A percentile compares a stretch with the other conserved stretches of the same genome.
Evolutionary conservation across 2,888 invertebrate genomes (phyloP).

Genomic region (Cabera pusaria): DNA sequence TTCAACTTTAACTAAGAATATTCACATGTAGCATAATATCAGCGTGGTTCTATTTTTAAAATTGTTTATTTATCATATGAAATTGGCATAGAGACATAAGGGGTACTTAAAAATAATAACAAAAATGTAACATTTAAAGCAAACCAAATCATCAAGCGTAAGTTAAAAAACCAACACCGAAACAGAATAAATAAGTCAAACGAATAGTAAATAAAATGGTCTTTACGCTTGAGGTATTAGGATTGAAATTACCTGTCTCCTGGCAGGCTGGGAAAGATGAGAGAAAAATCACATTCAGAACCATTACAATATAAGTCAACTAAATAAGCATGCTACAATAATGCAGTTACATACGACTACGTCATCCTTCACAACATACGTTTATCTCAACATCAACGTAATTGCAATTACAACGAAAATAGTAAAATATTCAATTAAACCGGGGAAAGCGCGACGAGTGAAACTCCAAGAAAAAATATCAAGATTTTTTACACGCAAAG

Average conservation of each 20-base stretch:
- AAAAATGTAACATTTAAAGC: conserved; percentile 28
- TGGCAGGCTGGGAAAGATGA: conserved; percentile 83
- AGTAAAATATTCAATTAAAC: conserved; percentile 72
- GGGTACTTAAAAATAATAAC: conserved; percentile 21
- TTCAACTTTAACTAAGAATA: too few species aligned
- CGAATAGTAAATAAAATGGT: conserved; percentile 28
- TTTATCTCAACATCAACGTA: conserved; percentile 55
- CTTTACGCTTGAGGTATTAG: conserved; percentile 39
- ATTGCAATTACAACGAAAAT: conserved; percentile 69
- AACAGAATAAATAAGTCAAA: conserved; percentile 25
- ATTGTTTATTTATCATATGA: too few species aligned
- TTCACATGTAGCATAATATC: too few species aligned
- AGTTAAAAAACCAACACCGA: conserved; percentile 29
- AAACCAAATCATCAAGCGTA: conserved; percentile 27
- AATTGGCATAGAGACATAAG: too few species aligned
- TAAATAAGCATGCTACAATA: conserved; percentile 70
- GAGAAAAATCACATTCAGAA: conserved; percentile 83
- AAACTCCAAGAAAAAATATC: conserved; percentile 71
- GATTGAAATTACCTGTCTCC: conserved; percentile 77
- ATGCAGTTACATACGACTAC: conserved; percentile 47
- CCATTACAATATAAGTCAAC: conserved; percentile 74
- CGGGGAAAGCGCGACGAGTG: conserved; percentile 74
- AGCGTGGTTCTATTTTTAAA: too few species aligned
- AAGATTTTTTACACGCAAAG: conserved; percentile 81
- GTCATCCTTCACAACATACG: conserved; percentile 46